phyloP scores from a whole-genome alignment of 1,140 invertebrate genomes.

The Monochamus saltuarius region DNA sequence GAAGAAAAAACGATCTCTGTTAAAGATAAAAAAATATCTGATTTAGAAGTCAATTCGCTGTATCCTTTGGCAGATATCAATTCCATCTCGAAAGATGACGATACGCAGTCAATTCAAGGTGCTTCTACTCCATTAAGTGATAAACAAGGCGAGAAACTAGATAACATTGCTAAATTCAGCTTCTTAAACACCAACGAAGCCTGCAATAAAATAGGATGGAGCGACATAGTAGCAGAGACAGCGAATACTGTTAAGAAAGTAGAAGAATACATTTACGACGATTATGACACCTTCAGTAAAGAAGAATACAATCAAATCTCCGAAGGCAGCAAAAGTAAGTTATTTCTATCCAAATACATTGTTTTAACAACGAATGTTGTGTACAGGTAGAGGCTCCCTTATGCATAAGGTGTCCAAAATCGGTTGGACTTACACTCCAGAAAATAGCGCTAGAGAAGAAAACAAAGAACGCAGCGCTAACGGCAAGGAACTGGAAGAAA shows the following conservation, averaged over 20 bases:
- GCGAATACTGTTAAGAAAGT: slow-evolving; percentile 21
- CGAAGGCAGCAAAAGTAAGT: slow-evolving; percentile 7
- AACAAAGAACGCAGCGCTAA: not conserved
- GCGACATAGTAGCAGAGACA: slow-evolving; percentile 22
- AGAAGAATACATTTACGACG: slow-evolving; percentile 36
- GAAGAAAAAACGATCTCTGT: not conserved
- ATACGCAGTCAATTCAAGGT: not conserved
- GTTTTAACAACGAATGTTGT: no score
- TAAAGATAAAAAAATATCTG: not conserved
- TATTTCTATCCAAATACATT: not conserved
- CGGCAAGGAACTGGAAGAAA: not conserved
- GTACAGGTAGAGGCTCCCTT: slow-evolving; percentile 1
- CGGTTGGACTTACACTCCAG: slow-evolving; percentile 4
- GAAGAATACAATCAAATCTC: slow-evolving; percentile 32
- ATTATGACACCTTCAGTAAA: slow-evolving; percentile 30
- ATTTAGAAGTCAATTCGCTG: not conserved
- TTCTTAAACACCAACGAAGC: slow-evolving; percentile 12
- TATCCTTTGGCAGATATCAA: not conserved
- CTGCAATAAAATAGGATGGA: slow-evolving; percentile 17
- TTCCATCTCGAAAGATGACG: not conserved
- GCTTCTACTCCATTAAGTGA: not conserved
- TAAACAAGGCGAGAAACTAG: not conserved
- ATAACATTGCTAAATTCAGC: slow-evolving; percentile 11
- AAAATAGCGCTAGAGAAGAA: slow-evolving; percentile 1
- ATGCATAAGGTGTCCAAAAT: slow-evolving; percentile 1